These are phyloP conservation scores for Machimus rusticus DNA, from an alignment of 2,888 invertebrate genomes.

Conservation along the genomic window DNA sequence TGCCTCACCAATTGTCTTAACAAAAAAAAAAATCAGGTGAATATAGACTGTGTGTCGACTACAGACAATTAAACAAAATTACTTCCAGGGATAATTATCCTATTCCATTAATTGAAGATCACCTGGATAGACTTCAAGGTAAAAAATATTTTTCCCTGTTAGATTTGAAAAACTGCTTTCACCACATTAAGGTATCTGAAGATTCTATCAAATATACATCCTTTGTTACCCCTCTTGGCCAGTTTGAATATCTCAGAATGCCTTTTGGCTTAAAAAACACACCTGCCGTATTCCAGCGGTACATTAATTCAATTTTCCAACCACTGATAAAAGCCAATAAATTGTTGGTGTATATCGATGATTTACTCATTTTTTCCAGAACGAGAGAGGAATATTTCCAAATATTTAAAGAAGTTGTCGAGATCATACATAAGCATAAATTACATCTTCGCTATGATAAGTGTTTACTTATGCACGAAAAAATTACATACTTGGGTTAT, in stretches of 20 bases:
- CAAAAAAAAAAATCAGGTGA: not conserved
- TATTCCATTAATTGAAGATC: too few species aligned
- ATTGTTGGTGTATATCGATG: not conserved
- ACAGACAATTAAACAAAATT: not conserved
- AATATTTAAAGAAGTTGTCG: too few species aligned
- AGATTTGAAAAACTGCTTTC: not conserved
- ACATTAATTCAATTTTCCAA: not conserved
- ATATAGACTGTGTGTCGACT: not conserved
- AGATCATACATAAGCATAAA: too few species aligned
- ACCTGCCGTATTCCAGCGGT: not conserved
- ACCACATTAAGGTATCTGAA: not conserved
- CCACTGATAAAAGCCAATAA: not conserved
- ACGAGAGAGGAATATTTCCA: not conserved
- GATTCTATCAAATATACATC: not conserved
- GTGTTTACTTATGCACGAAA: too few species aligned
- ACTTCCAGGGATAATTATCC: not conserved
- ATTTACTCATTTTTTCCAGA: not conserved
- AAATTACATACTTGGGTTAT: too few species aligned
- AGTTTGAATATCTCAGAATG: not conserved
- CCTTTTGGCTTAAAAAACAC: not conserved
- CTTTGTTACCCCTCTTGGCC: not conserved
- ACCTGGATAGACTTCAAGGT: not conserved
- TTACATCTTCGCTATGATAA: too few species aligned
- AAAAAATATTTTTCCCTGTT: not conserved
- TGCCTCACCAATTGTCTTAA: not conserved